These are phyloP conservation scores for Lanistes nyassanus DNA, from an alignment of 1,140 invertebrate genomes.

Conservation along the genomic window DNA sequence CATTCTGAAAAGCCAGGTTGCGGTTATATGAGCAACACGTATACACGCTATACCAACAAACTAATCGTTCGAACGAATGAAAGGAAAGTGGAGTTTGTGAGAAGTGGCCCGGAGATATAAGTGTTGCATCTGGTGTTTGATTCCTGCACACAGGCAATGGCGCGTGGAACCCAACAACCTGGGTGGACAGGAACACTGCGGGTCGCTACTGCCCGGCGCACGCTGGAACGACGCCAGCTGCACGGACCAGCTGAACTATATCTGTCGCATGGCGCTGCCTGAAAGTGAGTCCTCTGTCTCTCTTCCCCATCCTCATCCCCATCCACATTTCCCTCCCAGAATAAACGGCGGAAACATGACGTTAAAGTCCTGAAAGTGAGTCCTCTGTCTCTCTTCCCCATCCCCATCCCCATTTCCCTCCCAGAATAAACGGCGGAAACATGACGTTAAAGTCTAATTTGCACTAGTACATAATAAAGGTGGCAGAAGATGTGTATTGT, in stretches of 20 bases:
- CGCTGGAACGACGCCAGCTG: conserved; percentile 40
- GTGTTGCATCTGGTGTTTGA: neutral
- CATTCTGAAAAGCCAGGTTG: too few relatives aligned
- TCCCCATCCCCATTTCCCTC: too few relatives aligned
- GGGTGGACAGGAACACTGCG: conserved; percentile 40
- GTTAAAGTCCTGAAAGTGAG: too few relatives aligned
- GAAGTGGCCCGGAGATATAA: neutral
- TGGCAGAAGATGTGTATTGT: too few relatives aligned
- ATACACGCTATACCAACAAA: too few relatives aligned
- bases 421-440: too few relatives aligned
- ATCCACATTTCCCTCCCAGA: too few relatives aligned
- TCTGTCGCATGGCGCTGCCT: conserved; percentile 27
- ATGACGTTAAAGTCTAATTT: too few relatives aligned
- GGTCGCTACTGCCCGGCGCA: conserved; percentile 25
- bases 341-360: too few relatives aligned
- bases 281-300: neutral
- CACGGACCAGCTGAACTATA: conserved; percentile 27
- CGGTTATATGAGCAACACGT: too few relatives aligned
- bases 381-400: too few relatives aligned
- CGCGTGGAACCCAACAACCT: conserved; percentile 46
- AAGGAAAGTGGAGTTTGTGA: neutral
- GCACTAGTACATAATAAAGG: too few relatives aligned
- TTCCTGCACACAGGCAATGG: conserved; percentile 37
- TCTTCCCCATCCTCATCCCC: neutral
- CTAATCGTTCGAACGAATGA: neutral